These are phyloP conservation scores for Sepioteuthis lessoniana DNA, from an alignment of 2,888 invertebrate species.

Conservation along the genomic window DNA sequence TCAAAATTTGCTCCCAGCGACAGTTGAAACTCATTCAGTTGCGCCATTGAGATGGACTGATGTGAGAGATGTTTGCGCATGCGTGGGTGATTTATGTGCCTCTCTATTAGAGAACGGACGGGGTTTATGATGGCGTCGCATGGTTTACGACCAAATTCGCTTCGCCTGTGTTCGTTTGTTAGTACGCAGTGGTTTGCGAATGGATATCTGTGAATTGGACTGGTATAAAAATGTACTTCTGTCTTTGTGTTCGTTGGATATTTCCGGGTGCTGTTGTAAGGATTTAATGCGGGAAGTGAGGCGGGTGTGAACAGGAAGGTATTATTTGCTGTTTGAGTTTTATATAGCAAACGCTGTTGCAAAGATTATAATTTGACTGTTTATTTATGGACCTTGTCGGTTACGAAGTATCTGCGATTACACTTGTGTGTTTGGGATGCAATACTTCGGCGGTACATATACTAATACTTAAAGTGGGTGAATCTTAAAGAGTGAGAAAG, in stretches of 20 bases:
- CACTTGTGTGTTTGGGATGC: not conserved
- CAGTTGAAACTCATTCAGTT: not conserved
- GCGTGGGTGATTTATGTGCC: not conserved
- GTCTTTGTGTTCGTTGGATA: not conserved
- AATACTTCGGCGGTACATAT: no score
- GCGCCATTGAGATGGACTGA: constrained; percentile 21
- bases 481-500: no score
- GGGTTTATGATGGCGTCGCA: constrained; percentile 7
- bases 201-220: not conserved
- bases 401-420: not conserved
- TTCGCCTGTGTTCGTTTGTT: not conserved
- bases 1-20: constrained; percentile 4
- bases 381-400: not conserved
- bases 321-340: not conserved
- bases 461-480: no score
- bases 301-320: not conserved
- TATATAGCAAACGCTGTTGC: not conserved
- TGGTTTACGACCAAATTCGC: constrained; percentile 16
- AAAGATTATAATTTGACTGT: not conserved
- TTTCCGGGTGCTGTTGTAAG: not conserved
- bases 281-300: not conserved
- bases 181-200: not conserved
- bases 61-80: constrained; percentile 33
- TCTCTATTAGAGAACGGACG: not conserved
- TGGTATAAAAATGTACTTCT: not conserved